Base-by-base conservation (phyloP, 2,113 vertebrate genomes). In the Podilymbus podiceps region DNA sequence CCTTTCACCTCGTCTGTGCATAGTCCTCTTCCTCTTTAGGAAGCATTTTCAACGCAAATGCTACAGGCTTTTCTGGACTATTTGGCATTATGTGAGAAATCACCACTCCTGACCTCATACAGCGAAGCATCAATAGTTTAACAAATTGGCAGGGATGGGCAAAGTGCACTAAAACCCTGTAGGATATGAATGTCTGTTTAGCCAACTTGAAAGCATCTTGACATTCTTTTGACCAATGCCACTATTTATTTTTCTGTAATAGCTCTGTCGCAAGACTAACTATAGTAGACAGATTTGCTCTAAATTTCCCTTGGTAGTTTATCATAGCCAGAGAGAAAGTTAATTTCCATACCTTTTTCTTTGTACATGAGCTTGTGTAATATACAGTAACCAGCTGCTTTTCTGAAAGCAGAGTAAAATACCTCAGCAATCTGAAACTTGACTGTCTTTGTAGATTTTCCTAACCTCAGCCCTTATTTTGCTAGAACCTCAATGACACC, bases 231-330 rank as follows among this genome's bases (percentile, higher is more conserved):
- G 97, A 97, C 93, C 90, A 90, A 60, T 93, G 88, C 85, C 85
- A 96, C 85, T 96, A 95, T 97, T 96, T 96, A 93, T 96, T 97
- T 97, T 97, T 64, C 90, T 94, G 38, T 94, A 95, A 96, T 96
- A 88, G 88, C 81, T 95, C 95, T 91, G 78, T 93, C 7, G 19
- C 82, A 94, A 46, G 79, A 63, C 66, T 97, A 94, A 95, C 82
- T 40, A 20, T 24, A 72, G 77, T 52, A 93, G 95, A 93, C 81
- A 96, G 92, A 93, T 95, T 91, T 66, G 40, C 84, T 75, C 50
- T 62, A 60, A 95, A 97, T 97, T 95, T 95, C 87, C 96, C 93
- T 91, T 83, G 86, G 80, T 96, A 85, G 35, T 95, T 97, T 97
- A 91, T 52, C 79, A 79, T 85, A 96, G 94, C 80, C 95, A 96